These are phyloP conservation scores for Drosophila barbarae DNA, from an alignment of 2,888 invertebrate species.

Conservation along the genomic window DNA sequence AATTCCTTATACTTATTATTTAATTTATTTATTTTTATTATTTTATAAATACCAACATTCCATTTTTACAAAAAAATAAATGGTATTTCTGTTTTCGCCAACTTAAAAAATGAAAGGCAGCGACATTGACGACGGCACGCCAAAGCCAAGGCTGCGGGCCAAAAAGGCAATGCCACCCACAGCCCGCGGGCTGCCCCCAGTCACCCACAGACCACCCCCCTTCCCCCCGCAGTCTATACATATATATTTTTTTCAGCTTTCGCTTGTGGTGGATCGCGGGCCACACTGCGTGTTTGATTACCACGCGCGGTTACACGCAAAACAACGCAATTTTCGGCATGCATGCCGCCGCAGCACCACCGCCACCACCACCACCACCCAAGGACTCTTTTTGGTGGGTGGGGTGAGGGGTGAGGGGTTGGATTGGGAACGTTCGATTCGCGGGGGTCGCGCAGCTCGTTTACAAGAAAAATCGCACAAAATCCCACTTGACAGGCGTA, in stretches of 20 bases:
- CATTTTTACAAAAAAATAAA: no score
- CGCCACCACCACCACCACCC: constrained; percentile 13
- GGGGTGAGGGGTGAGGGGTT: constrained; percentile 2
- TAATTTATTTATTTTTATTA: neutral
- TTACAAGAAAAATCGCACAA: constrained; percentile 78
- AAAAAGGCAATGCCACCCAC: constrained; percentile 4
- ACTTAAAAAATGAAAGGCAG: constrained; percentile 21
- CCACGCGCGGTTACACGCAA: constrained; percentile 79
- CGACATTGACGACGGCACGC: constrained; percentile 48
- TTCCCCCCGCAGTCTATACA: neutral
- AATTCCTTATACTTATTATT: neutral
- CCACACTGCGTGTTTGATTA: constrained; percentile 72
- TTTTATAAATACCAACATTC: neutral
- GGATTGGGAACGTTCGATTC: constrained; percentile 55
- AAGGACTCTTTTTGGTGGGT: constrained; percentile 9
- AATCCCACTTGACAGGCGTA: constrained; percentile 79
- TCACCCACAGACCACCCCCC: neutral
- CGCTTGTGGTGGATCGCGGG: constrained; percentile 15
- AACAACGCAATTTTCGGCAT: constrained; percentile 77
- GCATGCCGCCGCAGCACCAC: constrained; percentile 64
- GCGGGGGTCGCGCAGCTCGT: constrained; percentile 56
- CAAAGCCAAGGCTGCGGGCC: constrained; percentile 42
- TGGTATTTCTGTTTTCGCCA: constrained; percentile 6
- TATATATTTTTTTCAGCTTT: neutral
- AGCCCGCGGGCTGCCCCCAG: constrained; percentile 5